Evolutionary conservation across 2,113 vertebrate species (phyloP).

Genomic region (Malaclemys terrapin): DNA sequence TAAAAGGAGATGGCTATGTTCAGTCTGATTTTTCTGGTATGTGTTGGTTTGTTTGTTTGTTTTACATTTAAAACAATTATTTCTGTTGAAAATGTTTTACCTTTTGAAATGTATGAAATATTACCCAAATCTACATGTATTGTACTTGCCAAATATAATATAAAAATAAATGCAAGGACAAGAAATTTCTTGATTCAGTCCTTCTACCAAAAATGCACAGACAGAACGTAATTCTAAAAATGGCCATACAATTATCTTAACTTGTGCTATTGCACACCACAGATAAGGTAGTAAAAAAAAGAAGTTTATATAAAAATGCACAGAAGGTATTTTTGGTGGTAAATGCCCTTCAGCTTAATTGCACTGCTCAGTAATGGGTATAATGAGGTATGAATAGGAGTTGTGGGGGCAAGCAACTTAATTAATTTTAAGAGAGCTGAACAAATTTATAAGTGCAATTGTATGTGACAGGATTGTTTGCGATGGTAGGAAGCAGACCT

Average conservation of each 20-base stretch:
- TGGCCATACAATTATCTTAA: background rate
- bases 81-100: slow-evolving; percentile 11
- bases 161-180: background rate
- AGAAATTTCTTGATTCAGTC: too few relatives aligned
- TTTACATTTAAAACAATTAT: background rate
- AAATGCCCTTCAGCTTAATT: slow-evolving; percentile 26
- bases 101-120: background rate
- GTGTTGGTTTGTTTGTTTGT: background rate
- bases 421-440: too few relatives aligned
- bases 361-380: slow-evolving; percentile 17
- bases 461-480: too few relatives aligned
- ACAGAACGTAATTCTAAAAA: background rate
- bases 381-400: slow-evolving; percentile 21
- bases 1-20: background rate
- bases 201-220: too few relatives aligned
- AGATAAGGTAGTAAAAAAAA: background rate
- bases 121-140: background rate
- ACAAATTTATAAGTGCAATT: too few relatives aligned
- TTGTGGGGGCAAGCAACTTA: too few relatives aligned
- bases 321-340: background rate
- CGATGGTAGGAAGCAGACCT: too few relatives aligned
- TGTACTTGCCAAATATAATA: background rate
- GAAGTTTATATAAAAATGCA: background rate
- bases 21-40: background rate
- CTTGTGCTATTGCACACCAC: background rate